Base-by-base conservation (phyloP, 2,888 invertebrate species). In the Eustalomyia histrio region DNA sequence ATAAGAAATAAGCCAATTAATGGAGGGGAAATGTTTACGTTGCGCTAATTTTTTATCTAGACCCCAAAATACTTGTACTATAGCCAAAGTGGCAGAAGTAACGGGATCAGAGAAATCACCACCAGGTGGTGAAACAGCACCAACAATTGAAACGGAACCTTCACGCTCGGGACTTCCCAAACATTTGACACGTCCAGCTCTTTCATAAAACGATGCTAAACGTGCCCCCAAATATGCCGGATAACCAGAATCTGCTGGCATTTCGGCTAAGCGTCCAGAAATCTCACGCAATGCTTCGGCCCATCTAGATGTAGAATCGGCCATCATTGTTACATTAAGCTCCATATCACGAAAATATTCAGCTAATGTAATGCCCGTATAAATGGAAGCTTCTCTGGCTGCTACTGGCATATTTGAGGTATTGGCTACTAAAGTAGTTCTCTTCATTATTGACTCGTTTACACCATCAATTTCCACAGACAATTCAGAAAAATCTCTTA, bases 361-460 rank as follows among this genome's bases (percentile, higher is more conserved):
- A 24, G 99, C 98, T n/a, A 99, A 93, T 0, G 99, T 99, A 91
- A 99, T 99, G 87, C 98, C 98, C 81, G 99, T 99, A 91, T 99
- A 99, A 91, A 99, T 99, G 90, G 99, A 99, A 81, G 99, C 99
- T 92, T 99, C 99, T 91, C 99, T 95, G 91, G 99, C 99, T 88
- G 99, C 99, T 83, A 99, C 99, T 89, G 99, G 99, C 99, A 99
- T 99, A 96, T 99, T 99, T 84, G 99, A 99, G 39, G 99, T 99
- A 92, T 99, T 99, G 88, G 99, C 99, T 17, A 99, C 99, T 79
- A 99, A 93, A 47, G 99, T 97, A 2, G 99, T 99, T 91, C 99
- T 95, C 92, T 99, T 99, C 99, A 99, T 99, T 92, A 99, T 99
- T 85, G 99, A 98, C 90, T 99, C 99, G 1, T 96, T 97, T 52